These are phyloP conservation scores for Cyclura pinguis DNA, from an alignment of 2,797 vertebrate genomes.

Conservation along the genomic window DNA sequence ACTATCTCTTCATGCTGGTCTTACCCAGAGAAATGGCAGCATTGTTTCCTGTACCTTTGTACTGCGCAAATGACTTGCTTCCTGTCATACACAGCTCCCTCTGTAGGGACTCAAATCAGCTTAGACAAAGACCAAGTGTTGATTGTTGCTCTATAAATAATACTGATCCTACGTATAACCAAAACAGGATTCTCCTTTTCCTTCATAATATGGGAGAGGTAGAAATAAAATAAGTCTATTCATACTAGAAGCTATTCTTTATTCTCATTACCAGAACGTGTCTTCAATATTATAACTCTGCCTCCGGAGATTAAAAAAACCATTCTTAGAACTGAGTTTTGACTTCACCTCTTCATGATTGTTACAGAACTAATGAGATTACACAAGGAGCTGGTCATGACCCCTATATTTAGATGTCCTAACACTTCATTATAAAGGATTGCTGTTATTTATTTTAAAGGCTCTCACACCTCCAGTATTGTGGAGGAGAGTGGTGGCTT, in stretches of 20 bases:
- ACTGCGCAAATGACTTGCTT: conserved; percentile 14
- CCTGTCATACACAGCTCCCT: conserved; percentile 48
- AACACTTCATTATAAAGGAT: conserved; percentile 38
- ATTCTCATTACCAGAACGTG: conserved; percentile 25
- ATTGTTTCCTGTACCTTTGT: conserved; percentile 24
- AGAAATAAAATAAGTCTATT: background rate
- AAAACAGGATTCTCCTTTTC: conserved; percentile 39
- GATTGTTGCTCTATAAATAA: conserved; percentile 71
- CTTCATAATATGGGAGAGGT: conserved; percentile 32
- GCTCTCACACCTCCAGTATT: conserved; percentile 8
- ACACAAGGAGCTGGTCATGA: conserved; percentile 7
- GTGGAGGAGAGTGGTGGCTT: background rate
- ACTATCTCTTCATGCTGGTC: conserved; percentile 10
- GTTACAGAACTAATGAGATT: conserved; percentile 23
- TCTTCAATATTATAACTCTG: conserved; percentile 8
- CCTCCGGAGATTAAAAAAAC: conserved; percentile 37
- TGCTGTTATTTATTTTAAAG: conserved; percentile 26
- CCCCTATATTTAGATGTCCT: conserved; percentile 40
- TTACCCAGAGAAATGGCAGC: background rate
- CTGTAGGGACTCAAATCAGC: conserved; percentile 61
- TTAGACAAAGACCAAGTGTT: conserved; percentile 69
- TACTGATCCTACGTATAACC: conserved; percentile 54
- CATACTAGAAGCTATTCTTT: conserved; percentile 18
- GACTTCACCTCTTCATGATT: conserved; percentile 11
- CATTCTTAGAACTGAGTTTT: background rate